Base-by-base conservation (phyloP, 2,113 vertebrate species). In the Polyodon spathula region DNA sequence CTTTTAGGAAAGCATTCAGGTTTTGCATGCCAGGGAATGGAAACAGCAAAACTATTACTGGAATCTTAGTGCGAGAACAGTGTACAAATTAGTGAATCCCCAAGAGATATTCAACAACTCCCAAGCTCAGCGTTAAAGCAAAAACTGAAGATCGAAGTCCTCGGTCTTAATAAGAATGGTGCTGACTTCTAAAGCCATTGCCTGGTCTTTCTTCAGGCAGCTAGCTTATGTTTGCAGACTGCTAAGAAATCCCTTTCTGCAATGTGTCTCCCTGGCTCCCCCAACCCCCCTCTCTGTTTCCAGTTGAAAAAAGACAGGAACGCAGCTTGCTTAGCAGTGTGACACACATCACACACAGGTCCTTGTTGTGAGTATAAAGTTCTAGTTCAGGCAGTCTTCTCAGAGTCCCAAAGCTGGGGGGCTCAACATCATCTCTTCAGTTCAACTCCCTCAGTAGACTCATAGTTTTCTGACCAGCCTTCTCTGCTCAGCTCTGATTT, bases 1-100 rank as follows among this genome's bases (percentile, higher is more conserved):
- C n/a, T n/a, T n/a, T n/a, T 1, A 64, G 60, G 53, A 62, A 61
- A 27, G 17, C 57, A 40, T 44, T 17, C 1, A 6, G 41, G n/a
- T n/a, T n/a, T n/a, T n/a, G n/a, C n/a, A n/a, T n/a, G n/a, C n/a
- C n/a, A n/a, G n/a, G n/a, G n/a, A n/a, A n/a, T n/a, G n/a, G n/a
- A n/a, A n/a, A n/a, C n/a, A n/a, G n/a, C n/a, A n/a, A n/a, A n/a
- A n/a, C n/a, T n/a, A n/a, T n/a, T n/a, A n/a, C n/a, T n/a, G n/a
- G n/a, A n/a, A n/a, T n/a, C n/a, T n/a, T n/a, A n/a, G n/a, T n/a
- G n/a, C n/a, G n/a, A n/a, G n/a, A n/a, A n/a, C n/a, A n/a, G n/a
- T n/a, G n/a, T n/a, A n/a, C n/a, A n/a, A n/a, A n/a, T n/a, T n/a
- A n/a, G n/a, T n/a, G n/a, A n/a, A n/a, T n/a, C n/a, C n/a, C n/a